Percentiles rank a stretch among this genome's conserved stretches.
phyloP scores from a whole-genome alignment of 1,140 invertebrate species.

The Aphaenogaster floridana region DNA sequence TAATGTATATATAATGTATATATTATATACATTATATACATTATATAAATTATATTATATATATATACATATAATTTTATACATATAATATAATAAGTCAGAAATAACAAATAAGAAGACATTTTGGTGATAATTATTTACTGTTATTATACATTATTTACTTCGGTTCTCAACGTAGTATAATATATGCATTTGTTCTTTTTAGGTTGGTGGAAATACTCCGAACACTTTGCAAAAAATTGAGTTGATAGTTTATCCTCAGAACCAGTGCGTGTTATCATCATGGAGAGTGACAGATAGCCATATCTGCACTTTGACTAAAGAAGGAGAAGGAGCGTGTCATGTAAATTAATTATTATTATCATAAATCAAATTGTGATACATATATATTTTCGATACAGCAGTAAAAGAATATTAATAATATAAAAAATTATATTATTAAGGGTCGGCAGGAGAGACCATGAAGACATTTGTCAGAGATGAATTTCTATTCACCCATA shows the following conservation, averaged over 20 bases:
- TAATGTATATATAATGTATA: too few relatives aligned
- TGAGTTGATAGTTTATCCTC: constrained; percentile 18
- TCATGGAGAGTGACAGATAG: constrained; percentile 26
- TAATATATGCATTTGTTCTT: constrained; percentile 7
- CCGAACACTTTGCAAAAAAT: constrained; percentile 65
- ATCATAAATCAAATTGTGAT: not conserved
- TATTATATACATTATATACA: too few relatives aligned
- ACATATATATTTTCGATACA: not conserved
- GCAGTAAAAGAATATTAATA: not conserved
- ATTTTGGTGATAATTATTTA: not conserved
- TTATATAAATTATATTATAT: too few relatives aligned
- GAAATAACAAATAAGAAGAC: not conserved
- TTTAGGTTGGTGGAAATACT: constrained; percentile 28
- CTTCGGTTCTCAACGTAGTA: not conserved
- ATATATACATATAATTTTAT: too few relatives aligned
- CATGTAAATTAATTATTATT: constrained; percentile 83
- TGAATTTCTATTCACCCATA: too few relatives aligned
- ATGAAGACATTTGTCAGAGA: too few relatives aligned
- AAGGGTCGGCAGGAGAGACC: too few relatives aligned
- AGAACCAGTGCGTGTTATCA: constrained; percentile 5
- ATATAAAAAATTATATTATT: too few relatives aligned
- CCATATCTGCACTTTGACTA: constrained; percentile 88
- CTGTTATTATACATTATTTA: not conserved
- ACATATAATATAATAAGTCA: not conserved
- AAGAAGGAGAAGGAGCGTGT: constrained; percentile 87